Evolutionary conservation across 2,888 invertebrate species (phyloP).

Genomic region (Liopterus haemorrhoidalis): DNA sequence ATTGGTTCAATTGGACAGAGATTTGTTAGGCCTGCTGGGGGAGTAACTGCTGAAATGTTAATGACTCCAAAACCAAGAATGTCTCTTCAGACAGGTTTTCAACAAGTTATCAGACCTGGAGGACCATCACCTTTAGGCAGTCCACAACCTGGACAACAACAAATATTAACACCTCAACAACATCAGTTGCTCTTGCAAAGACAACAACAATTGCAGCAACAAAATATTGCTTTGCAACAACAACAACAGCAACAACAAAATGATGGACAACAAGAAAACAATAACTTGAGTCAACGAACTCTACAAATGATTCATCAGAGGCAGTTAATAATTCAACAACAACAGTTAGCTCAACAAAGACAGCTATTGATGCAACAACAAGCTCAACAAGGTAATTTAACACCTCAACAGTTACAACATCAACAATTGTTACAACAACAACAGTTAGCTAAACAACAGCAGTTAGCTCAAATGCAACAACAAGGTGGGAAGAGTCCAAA

Average conservation of each 20-base stretch:
- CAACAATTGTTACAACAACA: constrained; percentile 38
- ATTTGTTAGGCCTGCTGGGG: constrained; percentile 44
- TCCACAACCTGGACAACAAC: constrained; percentile 40
- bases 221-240: constrained; percentile 43
- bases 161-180: constrained; percentile 41
- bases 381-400: too few species aligned
- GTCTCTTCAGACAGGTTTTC: constrained; percentile 40
- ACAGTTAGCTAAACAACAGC: constrained; percentile 40
- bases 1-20: too few species aligned
- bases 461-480: constrained; percentile 39
- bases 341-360: constrained; percentile 34
- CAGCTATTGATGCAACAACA: constrained; percentile 33
- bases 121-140: constrained; percentile 44
- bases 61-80: constrained; percentile 40
- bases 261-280: constrained; percentile 24
- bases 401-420: constrained; percentile 29
- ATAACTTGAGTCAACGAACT: constrained; percentile 22
- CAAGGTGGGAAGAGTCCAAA: constrained; percentile 38
- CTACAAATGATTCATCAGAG: constrained; percentile 33
- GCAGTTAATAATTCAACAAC: constrained; percentile 29
- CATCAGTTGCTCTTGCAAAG: constrained; percentile 43
- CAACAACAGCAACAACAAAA: constrained; percentile 41
- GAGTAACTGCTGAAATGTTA: constrained; percentile 36
- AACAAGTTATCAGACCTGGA: constrained; percentile 35
- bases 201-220: constrained; percentile 34